These are phyloP conservation scores for Anomalospiza imberbis DNA, from an alignment of 2,797 vertebrate genomes.

Conservation along the genomic window DNA sequence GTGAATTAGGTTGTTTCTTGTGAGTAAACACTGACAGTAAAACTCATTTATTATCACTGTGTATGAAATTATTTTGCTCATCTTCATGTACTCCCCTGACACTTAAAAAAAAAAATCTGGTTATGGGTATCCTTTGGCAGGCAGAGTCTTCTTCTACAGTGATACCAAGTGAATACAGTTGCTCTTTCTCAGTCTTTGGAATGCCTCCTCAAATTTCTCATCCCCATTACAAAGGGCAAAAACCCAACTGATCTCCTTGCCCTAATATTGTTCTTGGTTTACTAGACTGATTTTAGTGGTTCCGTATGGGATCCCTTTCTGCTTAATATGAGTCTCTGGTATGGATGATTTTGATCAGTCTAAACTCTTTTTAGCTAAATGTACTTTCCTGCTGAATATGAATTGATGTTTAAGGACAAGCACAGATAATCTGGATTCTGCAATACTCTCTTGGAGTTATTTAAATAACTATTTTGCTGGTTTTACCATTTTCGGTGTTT, in stretches of 20 bases:
- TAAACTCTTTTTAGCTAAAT: not conserved
- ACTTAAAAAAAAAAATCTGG: not conserved
- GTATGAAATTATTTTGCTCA: not conserved
- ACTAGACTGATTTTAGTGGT: not conserved
- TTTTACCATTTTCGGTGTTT: not conserved
- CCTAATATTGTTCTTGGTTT: not conserved
- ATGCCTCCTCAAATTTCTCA: not conserved
- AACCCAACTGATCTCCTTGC: not conserved
- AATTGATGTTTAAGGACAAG: not conserved
- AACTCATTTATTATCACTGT: not conserved
- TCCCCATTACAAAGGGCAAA: not conserved
- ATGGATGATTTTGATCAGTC: not conserved
- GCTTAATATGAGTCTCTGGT: not conserved
- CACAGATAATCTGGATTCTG: not conserved
- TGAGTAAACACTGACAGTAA: not conserved
- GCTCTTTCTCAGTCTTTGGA: not conserved
- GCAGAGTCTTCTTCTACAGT: not conserved
- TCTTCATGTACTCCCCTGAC: not conserved
- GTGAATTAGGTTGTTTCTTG: not conserved
- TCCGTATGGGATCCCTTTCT: not conserved
- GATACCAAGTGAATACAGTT: not conserved
- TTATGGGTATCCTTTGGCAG: not conserved
- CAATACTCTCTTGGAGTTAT: not conserved
- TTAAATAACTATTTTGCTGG: not conserved
- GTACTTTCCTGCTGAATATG: not conserved